Conservation (phyloP, 92 coral and sea anemone genomes). For the Pocillopora grandis region DNA sequence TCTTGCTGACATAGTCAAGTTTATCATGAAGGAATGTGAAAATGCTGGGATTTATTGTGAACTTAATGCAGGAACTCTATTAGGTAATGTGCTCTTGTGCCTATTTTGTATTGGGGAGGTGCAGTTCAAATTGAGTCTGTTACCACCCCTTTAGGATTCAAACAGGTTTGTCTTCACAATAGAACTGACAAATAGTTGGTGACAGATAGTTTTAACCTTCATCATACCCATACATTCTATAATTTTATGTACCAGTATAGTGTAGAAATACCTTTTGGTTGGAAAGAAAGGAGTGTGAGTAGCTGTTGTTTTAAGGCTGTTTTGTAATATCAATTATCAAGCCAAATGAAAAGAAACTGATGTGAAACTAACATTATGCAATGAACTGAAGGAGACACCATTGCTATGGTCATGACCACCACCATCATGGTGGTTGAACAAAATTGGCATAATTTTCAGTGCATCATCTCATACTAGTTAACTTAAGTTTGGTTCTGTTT, state of each 20-base stretch:
- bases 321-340: too few species aligned
- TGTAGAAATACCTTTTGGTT: too few species aligned
- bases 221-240: too few species aligned
- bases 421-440: neutral
- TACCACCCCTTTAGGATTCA: neutral
- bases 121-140: neutral
- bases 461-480: neutral
- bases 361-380: too few species aligned
- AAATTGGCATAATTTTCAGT: neutral
- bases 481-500: too few species aligned
- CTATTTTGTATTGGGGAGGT: neutral
- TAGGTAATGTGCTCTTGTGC: slow-evolving; percentile 47
- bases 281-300: too few species aligned
- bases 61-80: slow-evolving; percentile 81
- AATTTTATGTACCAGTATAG: too few species aligned
- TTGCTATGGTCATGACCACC: neutral
- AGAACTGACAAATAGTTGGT: too few species aligned
- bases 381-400: neutral
- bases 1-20: slow-evolving; percentile 88
- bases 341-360: too few species aligned
- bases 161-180: too few species aligned
- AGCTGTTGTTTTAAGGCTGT: too few species aligned
- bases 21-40: slow-evolving; percentile 91
- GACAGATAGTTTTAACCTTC: too few species aligned
- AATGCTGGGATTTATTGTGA: slow-evolving; percentile 93